These are phyloP conservation scores for Aphidius colemani DNA, from an alignment of 2,888 invertebrate species.

Conservation along the genomic window DNA sequence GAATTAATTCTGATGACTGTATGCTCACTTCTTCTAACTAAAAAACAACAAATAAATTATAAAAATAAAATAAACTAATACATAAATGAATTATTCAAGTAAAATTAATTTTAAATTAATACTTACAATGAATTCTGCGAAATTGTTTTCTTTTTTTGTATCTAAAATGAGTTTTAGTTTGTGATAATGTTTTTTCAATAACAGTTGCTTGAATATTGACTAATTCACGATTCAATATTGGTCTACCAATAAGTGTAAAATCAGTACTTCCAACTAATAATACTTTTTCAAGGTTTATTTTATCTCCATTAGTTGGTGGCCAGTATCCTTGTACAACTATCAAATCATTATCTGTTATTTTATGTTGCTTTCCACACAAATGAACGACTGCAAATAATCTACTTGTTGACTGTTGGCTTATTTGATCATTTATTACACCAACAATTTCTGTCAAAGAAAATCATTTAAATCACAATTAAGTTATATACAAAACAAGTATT, in stretches of 20 bases:
- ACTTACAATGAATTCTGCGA: conserved; percentile 73
- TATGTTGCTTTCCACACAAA: conserved; percentile 81
- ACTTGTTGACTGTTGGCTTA: conserved; percentile 58
- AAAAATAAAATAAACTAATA: conserved; percentile 16
- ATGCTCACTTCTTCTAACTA: conserved; percentile 69
- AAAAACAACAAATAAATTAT: conserved; percentile 35
- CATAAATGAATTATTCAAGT: conserved; percentile 1
- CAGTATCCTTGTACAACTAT: conserved; percentile 82
- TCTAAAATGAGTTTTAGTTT: conserved; percentile 77
- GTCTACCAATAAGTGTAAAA: conserved; percentile 81
- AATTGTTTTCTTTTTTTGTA: conserved; percentile 80
- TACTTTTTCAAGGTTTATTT: conserved; percentile 82
- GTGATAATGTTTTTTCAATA: conserved; percentile 81
- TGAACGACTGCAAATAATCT: conserved; percentile 83
- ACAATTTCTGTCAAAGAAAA: background rate
- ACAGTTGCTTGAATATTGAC: conserved; percentile 80
- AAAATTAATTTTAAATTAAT: conserved; percentile 2
- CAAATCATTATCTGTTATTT: conserved; percentile 84
- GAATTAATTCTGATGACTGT: conserved; percentile 79
- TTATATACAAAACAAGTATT: background rate
- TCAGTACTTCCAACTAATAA: conserved; percentile 77
- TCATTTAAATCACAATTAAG: background rate
- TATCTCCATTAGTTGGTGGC: conserved; percentile 81
- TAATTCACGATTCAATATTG: conserved; percentile 74
- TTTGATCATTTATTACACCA: conserved; percentile 70